Evolutionary conservation across 2,888 invertebrate species (phyloP).

Genomic region (Drosophila vallismaia): DNA sequence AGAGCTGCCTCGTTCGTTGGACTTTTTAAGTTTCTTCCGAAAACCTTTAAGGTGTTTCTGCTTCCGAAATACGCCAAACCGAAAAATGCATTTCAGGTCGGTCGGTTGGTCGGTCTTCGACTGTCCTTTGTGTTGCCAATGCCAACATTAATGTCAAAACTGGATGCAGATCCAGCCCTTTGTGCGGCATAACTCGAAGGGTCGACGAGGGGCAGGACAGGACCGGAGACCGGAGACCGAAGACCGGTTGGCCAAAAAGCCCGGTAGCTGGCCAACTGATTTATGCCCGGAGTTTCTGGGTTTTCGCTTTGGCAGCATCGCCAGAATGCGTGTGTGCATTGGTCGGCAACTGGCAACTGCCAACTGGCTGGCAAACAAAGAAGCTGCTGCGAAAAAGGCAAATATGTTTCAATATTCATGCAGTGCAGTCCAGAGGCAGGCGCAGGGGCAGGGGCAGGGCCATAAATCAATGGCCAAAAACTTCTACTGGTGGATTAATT

Average conservation of each 20-base stretch:
- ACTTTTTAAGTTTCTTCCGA: no score
- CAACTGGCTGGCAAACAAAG: constrained; percentile 25
- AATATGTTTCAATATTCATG: constrained; percentile 36
- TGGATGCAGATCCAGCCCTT: constrained; percentile 22
- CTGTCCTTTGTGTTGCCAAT: constrained; percentile 12
- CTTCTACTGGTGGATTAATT: constrained; percentile 43
- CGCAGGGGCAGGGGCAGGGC: background rate
- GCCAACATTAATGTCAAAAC: constrained; percentile 20
- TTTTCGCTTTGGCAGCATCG: constrained; percentile 31
- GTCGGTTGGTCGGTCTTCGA: background rate
- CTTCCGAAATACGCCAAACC: background rate
- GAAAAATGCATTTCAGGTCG: background rate
- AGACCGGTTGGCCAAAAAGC: constrained; percentile 56
- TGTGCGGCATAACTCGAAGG: constrained; percentile 22
- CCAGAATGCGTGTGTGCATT: constrained; percentile 31
- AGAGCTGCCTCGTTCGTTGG: no score
- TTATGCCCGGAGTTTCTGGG: constrained; percentile 51
- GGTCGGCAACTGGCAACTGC: background rate
- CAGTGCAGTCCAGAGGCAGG: no score
- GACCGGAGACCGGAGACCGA: background rate
- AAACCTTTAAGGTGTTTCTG: background rate
- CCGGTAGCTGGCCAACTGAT: constrained; percentile 74
- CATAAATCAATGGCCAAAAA: constrained; percentile 54
- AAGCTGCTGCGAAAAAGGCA: constrained; percentile 22
- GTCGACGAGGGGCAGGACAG: background rate